These are phyloP conservation scores for Hylaea fasciaria DNA, from an alignment of 2,888 invertebrate species.

Conservation along the genomic window DNA sequence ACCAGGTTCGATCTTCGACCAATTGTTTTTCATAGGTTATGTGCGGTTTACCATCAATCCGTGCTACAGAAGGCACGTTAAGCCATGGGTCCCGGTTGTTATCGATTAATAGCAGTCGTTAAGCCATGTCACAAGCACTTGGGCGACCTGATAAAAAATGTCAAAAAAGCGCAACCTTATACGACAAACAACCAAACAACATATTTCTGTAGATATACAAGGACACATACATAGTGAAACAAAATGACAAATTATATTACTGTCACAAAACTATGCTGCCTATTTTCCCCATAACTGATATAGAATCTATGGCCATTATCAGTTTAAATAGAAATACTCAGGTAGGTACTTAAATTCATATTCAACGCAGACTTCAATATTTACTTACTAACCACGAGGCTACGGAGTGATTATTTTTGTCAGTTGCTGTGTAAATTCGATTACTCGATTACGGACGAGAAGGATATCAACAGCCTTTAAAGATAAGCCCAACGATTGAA, in stretches of 20 bases:
- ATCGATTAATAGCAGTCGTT: too few species aligned
- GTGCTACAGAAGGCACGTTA: too few species aligned
- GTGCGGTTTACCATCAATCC: too few species aligned
- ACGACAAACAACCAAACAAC: too few species aligned
- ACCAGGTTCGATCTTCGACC: too few species aligned
- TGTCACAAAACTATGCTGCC: conserved; percentile 1
- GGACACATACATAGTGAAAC: background rate
- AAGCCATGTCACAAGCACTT: too few species aligned
- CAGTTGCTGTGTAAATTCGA: conserved; percentile 58
- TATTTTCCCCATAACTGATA: background rate
- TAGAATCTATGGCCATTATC: background rate
- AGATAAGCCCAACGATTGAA: conserved; percentile 72
- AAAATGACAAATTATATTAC: background rate
- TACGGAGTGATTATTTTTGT: conserved; percentile 55
- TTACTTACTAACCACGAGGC: conserved; percentile 53
- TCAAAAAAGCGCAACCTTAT: too few species aligned
- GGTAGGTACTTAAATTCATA: conserved; percentile 29
- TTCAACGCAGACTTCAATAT: conserved; percentile 37
- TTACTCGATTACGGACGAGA: conserved; percentile 51
- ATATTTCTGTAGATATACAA: too few species aligned
- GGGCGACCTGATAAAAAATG: too few species aligned
- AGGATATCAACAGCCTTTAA: conserved; percentile 54
- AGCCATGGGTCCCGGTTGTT: too few species aligned
- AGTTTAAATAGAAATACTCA: conserved; percentile 9
- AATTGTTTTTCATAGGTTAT: too few species aligned